A percentile compares a stretch with the other conserved stretches of the same genome.
Conservation (phyloP, 1,140 invertebrate genomes). For the Onthophagus taurus region DNA sequence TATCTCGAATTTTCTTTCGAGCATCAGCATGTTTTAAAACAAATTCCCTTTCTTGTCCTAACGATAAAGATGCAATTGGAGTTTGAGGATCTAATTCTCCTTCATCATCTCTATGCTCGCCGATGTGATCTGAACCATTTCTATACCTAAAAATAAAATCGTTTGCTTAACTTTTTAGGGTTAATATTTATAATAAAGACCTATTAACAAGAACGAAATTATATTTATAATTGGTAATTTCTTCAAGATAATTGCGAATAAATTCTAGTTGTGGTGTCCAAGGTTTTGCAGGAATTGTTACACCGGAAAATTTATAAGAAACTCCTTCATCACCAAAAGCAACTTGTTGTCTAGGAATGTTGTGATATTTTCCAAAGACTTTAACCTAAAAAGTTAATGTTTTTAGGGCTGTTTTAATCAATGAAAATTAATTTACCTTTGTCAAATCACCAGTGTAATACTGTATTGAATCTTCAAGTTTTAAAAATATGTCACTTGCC, state of each 20-base stretch:
- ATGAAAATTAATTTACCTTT: too few relatives aligned
- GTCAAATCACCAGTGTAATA: slow-evolving; percentile 52
- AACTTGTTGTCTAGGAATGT: slow-evolving; percentile 58
- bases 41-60: slow-evolving; percentile 57
- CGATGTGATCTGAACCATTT: slow-evolving; percentile 60
- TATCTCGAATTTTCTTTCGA: slow-evolving; percentile 34
- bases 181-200: too few relatives aligned
- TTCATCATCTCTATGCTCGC: slow-evolving; percentile 64
- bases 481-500: slow-evolving; percentile 39
- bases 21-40: slow-evolving; percentile 53
- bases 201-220: slow-evolving; percentile 66
- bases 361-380: slow-evolving; percentile 58
- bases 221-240: slow-evolving; percentile 46
- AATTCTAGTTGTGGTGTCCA: slow-evolving; percentile 48
- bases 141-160: slow-evolving; percentile 46
- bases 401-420: too few relatives aligned
- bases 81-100: slow-evolving; percentile 48
- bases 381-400: slow-evolving; percentile 36
- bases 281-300: slow-evolving; percentile 48
- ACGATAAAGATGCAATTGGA: slow-evolving; percentile 60
- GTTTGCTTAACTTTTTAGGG: too few relatives aligned
- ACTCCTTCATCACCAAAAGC: slow-evolving; percentile 56
- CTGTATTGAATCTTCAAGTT: slow-evolving; percentile 44
- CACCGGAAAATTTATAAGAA: slow-evolving; percentile 55
- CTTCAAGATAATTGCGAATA: slow-evolving; percentile 44